Percentiles rank a stretch among this genome's conserved stretches.
These are phyloP conservation scores for Cephus rjabovi DNA, from an alignment of 2,888 invertebrate species.

Conservation along the genomic window DNA sequence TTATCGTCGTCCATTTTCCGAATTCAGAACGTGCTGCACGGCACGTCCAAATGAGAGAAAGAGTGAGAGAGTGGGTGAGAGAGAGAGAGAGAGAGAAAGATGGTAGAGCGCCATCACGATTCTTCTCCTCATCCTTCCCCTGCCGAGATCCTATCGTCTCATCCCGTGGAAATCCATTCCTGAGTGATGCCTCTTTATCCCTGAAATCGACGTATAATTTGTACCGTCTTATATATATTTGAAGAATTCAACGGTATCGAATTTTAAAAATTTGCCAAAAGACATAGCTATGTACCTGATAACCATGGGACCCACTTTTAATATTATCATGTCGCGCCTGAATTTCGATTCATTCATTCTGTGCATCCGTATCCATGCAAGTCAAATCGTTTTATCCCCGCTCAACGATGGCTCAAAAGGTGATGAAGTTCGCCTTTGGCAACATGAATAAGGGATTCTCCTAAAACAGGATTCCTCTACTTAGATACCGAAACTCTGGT, in stretches of 20 bases:
- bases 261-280: neutral
- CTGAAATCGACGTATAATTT: constrained; percentile 14
- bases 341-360: neutral
- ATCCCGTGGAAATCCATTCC: too few relatives aligned
- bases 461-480: neutral
- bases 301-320: neutral
- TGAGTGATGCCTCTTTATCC: constrained; percentile 7
- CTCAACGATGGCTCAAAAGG: neutral
- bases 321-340: neutral
- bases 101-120: neutral
- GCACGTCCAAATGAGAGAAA: neutral
- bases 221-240: constrained; percentile 5
- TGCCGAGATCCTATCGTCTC: neutral
- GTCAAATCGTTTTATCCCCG: neutral
- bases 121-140: neutral
- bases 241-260: neutral
- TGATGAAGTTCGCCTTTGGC: neutral
- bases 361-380: neutral
- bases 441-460: neutral
- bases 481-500: neutral
- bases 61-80: neutral
- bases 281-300: too few relatives aligned
- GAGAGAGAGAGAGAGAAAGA: too few relatives aligned
- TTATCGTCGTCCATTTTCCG: constrained; percentile 37
- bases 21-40: constrained; percentile 32